A percentile compares a stretch with the other conserved stretches of the same genome.
Conservation (phyloP, 2,888 invertebrate species). For the Synergus itoensis region DNA sequence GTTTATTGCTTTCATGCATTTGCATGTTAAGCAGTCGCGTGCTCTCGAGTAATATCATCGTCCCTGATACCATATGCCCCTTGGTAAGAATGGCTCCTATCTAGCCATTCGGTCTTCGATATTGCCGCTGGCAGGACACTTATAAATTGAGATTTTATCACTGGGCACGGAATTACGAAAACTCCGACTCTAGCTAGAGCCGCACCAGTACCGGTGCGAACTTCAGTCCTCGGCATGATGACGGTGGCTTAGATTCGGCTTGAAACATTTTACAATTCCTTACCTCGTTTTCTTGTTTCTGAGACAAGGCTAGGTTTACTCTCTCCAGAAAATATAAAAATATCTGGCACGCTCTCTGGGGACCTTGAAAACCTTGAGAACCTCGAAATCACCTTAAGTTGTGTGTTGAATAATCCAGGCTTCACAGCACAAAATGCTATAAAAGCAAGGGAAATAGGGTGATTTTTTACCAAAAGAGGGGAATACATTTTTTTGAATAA, state of each 20-base stretch:
- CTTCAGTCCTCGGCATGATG: not conserved
- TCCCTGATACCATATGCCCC: slow-evolving; percentile 74
- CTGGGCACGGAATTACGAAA: slow-evolving; percentile 56
- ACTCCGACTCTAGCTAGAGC: slow-evolving; percentile 47
- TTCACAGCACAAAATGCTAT: no score
- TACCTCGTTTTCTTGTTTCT: slow-evolving; percentile 44
- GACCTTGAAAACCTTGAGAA: no score
- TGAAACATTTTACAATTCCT: slow-evolving; percentile 51
- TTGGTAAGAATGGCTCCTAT: slow-evolving; percentile 71
- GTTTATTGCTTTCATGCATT: slow-evolving; percentile 78
- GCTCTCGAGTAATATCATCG: slow-evolving; percentile 77
- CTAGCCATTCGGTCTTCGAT: slow-evolving; percentile 77
- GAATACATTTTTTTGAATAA: no score
- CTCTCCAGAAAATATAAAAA: not conserved
- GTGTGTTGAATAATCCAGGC: no score
- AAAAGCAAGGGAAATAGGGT: no score
- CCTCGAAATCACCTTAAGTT: no score
- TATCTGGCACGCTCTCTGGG: no score
- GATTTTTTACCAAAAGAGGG: no score
- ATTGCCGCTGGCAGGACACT: slow-evolving; percentile 76
- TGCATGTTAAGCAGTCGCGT: slow-evolving; percentile 78
- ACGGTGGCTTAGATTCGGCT: slow-evolving; percentile 43
- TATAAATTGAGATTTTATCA: slow-evolving; percentile 78
- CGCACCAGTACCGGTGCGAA: no score
- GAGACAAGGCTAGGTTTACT: not conserved